phyloP scores from a whole-genome alignment of 2,888 invertebrate species.

The Eilema caniola region DNA sequence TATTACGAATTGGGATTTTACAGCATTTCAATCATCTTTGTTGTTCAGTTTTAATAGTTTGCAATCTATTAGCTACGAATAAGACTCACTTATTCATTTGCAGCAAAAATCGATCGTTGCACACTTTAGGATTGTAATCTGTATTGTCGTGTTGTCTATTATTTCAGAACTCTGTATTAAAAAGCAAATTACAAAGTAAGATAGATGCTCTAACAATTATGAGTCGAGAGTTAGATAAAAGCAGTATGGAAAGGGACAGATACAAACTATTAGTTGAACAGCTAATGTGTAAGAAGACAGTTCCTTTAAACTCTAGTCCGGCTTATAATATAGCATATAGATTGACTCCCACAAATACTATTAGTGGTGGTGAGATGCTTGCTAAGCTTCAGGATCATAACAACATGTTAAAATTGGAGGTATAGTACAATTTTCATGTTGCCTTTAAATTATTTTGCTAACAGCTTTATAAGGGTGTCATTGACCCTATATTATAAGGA shows the following conservation, averaged over 20 bases:
- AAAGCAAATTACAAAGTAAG: slow-evolving; percentile 93
- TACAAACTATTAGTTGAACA: slow-evolving; percentile 94
- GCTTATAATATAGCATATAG: slow-evolving; percentile 63
- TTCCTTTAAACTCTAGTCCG: slow-evolving; percentile 50
- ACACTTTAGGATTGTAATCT: background rate
- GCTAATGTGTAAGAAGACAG: slow-evolving; percentile 84
- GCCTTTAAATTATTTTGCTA: background rate
- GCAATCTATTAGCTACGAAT: background rate
- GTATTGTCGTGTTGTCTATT: background rate
- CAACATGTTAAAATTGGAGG: slow-evolving; percentile 85
- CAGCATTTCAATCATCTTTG: no score
- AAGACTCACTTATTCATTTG: background rate
- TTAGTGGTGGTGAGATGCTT: slow-evolving; percentile 86
- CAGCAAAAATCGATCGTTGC: background rate
- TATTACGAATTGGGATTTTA: background rate
- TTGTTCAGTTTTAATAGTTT: no score
- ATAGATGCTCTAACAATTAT: slow-evolving; percentile 93
- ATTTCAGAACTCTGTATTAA: slow-evolving; percentile 59
- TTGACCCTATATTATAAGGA: no score
- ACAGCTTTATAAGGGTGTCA: no score
- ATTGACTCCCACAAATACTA: slow-evolving; percentile 75
- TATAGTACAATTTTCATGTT: slow-evolving; percentile 42
- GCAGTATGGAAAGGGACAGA: slow-evolving; percentile 92
- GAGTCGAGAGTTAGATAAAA: slow-evolving; percentile 92
- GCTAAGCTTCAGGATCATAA: slow-evolving; percentile 88